Conservation (phyloP, 2,888 invertebrate species). For the Rotaria magnacalcarata region DNA sequence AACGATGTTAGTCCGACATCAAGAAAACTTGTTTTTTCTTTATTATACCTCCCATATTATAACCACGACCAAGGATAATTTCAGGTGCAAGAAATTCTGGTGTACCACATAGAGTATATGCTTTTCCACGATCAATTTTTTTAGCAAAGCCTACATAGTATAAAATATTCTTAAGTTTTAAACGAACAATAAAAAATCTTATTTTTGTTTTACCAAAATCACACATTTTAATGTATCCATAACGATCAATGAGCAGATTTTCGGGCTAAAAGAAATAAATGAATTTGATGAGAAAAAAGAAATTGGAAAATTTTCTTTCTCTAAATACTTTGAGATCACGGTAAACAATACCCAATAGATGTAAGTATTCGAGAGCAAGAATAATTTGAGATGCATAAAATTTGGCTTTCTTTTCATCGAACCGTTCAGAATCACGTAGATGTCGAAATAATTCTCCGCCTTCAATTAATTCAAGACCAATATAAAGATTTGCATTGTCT, state of each 20-base stretch:
- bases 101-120: slow-evolving; percentile 36
- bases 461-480: slow-evolving; percentile 41
- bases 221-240: slow-evolving; percentile 45
- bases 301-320: too few relatives aligned
- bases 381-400: slow-evolving; percentile 46
- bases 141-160: background rate
- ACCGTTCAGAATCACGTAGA: slow-evolving; percentile 43
- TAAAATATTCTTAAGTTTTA: background rate
- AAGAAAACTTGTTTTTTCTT: too few relatives aligned
- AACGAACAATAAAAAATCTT: background rate
- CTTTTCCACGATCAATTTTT: slow-evolving; percentile 15
- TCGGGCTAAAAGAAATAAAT: slow-evolving; percentile 28
- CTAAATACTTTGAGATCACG: slow-evolving; percentile 40
- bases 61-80: slow-evolving; percentile 45
- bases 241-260: slow-evolving; percentile 42
- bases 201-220: slow-evolving; percentile 36
- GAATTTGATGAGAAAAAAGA: too few relatives aligned
- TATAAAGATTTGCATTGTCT: slow-evolving; percentile 46
- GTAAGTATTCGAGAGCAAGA: slow-evolving; percentile 45
- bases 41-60: slow-evolving; percentile 35
- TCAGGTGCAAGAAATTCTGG: slow-evolving; percentile 47
- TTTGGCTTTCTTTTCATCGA: slow-evolving; percentile 43
- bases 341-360: slow-evolving; percentile 44
- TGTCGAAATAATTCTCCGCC: slow-evolving; percentile 46
- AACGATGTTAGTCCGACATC: too few relatives aligned